Percentiles rank a stretch among this genome's conserved stretches.
phyloP scores from a whole-genome alignment of 37 sponge, comb jelly and placozoan genomes.

The Axinella damicornis region DNA sequence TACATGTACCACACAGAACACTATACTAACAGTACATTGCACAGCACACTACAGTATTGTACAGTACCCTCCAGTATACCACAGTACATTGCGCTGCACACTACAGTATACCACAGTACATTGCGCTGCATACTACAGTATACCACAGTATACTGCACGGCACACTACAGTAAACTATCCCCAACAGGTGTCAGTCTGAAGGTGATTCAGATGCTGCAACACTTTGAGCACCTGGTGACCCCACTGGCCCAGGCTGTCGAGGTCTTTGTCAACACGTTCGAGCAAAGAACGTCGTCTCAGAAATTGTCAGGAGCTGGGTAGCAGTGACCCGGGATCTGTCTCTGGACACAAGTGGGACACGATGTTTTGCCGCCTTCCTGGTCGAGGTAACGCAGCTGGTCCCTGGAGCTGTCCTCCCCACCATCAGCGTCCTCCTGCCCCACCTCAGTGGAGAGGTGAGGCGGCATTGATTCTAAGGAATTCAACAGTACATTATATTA shows the following conservation, averaged over 20 bases:
- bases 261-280: constrained; percentile 44
- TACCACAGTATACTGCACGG: too few relatives aligned
- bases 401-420: constrained; percentile 64
- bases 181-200: constrained; percentile 84
- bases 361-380: constrained; percentile 74
- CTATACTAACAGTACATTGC: too few relatives aligned
- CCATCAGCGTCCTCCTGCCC: constrained; percentile 78
- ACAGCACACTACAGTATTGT: too few relatives aligned
- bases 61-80: too few relatives aligned
- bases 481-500: too few relatives aligned
- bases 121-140: too few relatives aligned
- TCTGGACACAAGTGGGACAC: constrained; percentile 85
- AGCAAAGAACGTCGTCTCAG: constrained; percentile 55
- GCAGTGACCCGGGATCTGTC: constrained; percentile 79
- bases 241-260: constrained; percentile 64
- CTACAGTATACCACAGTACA: too few relatives aligned
- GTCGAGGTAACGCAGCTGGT: constrained; percentile 64
- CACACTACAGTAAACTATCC: not conserved
- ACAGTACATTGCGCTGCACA: too few relatives aligned
- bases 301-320: constrained; percentile 80
- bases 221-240: constrained; percentile 84
- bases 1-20: too few relatives aligned
- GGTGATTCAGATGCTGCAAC: constrained; percentile 87
- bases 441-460: constrained; percentile 89
- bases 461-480: too few relatives aligned